Percentiles rank a stretch among this genome's conserved stretches.
phyloP scores from a whole-genome alignment of 2,113 vertebrate species.

The Anser cygnoides region DNA sequence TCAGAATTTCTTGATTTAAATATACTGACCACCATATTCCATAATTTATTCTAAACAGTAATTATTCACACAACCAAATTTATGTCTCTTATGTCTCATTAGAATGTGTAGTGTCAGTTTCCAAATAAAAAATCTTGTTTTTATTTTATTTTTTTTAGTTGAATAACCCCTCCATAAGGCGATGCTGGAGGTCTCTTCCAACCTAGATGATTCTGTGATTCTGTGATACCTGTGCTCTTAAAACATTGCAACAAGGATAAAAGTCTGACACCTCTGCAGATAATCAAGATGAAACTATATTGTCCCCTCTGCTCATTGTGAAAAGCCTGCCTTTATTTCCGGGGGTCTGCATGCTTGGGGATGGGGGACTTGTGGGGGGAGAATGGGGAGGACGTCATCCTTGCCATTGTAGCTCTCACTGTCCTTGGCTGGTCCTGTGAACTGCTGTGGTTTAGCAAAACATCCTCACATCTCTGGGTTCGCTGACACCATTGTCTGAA shows the following conservation, averaged over 20 bases:
- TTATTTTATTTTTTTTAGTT: background rate
- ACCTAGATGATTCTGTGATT: no score
- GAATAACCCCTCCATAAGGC: background rate
- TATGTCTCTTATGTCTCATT: background rate
- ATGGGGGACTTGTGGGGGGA: accelerated
- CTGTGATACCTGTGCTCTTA: background rate
- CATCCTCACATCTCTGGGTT: background rate
- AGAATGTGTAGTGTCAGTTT: background rate
- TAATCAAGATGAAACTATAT: background rate
- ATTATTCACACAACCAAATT: background rate
- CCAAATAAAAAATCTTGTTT: background rate
- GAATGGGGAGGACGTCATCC: background rate
- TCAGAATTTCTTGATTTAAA: background rate
- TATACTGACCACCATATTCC: background rate
- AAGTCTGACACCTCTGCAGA: background rate
- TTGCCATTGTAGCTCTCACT: no score
- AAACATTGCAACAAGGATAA: background rate
- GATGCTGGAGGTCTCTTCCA: no score
- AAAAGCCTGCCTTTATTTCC: background rate
- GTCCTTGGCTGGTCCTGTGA: background rate
- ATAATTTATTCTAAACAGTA: background rate
- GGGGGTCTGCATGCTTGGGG: background rate
- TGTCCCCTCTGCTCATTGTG: background rate
- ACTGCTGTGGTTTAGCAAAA: background rate
- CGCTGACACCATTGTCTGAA: no score